Base-by-base conservation (phyloP, 2,113 vertebrate species). In the Halichoeres trimaculatus region DNA sequence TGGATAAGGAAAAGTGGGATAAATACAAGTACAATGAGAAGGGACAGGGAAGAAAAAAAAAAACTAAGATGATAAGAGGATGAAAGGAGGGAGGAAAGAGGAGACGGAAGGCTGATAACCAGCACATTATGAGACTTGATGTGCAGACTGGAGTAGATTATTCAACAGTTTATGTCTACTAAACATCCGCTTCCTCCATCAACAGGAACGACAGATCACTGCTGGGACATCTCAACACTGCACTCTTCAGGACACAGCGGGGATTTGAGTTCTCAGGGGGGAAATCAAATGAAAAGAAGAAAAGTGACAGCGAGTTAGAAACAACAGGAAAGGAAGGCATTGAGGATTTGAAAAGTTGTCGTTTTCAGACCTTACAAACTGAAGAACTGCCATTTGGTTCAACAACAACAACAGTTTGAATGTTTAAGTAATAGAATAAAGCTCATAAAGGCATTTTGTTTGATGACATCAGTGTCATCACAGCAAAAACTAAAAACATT, bases 161-260 rank as follows among this genome's bases (percentile, higher is more conserved):
- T 66, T 80, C 47, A 76, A 16, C 61, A 68, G 40, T 62, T 54
- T 41, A 14, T 9, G 36, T 38, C 51, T n/a, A 48, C 6, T 35
- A 61, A 45, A 69, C 34, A 24, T 66, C 48, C 72, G 41, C 51
- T 22, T 68, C 43, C 34, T 53, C 47, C 16, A 52, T 17, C 61
- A 65, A 16, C 12, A 14, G 23, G 1, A 17, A 8, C 2, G 22
- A 8, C 2, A 24, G 30, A 58, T 26, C 24, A 51, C 19, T 1
- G 14, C 38, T 36, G 52, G 14, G 34, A 45, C 70, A 68, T 70
- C 23, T 64, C 84, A 87, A 84, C 81, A 91, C 83, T 91, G 90
- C 79, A 10, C 85, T 80, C 90, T 78, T 35, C 38, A 68, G 88
- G 52, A 22, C 30, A 12, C 4, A 79, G 19, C 3, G n/a, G 19